Evolutionary conservation across 1,140 invertebrate species (phyloP).

Genomic region (Dendrolimus kikuchii): DNA sequence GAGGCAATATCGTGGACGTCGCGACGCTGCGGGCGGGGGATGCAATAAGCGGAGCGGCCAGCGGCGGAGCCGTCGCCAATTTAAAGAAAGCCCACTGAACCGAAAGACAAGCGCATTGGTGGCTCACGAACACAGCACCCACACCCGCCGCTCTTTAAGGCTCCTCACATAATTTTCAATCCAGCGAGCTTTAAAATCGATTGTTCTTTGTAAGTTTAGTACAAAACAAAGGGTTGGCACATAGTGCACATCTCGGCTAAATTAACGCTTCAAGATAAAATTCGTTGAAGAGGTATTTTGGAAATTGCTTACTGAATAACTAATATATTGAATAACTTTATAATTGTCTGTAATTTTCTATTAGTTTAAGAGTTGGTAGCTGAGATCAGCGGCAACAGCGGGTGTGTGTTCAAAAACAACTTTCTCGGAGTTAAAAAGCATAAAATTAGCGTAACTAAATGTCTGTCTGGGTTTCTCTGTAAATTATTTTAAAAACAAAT

Average conservation of each 20-base stretch:
- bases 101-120: conserved; percentile 73
- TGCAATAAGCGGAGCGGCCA: conserved; percentile 66
- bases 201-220: conserved; percentile 67
- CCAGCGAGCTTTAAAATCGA: conserved; percentile 70
- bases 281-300: background rate
- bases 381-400: no score
- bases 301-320: no score
- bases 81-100: conserved; percentile 74
- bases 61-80: conserved; percentile 66
- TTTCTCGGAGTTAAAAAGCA: no score
- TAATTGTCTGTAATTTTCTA: no score
- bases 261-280: conserved; percentile 33
- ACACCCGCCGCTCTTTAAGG: conserved; percentile 50
- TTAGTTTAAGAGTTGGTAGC: no score
- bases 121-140: conserved; percentile 57
- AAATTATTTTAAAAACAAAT: no score
- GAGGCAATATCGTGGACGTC: conserved; percentile 67
- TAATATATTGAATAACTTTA: no score
- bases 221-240: conserved; percentile 39
- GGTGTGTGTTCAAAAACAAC: no score
- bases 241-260: conserved; percentile 32
- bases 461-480: no score
- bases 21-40: conserved; percentile 59
- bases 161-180: conserved; percentile 71
- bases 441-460: no score